A percentile compares a stretch with the other conserved stretches of the same genome.
These are phyloP conservation scores for Folsomia manolachei DNA, from an alignment of 2,888 invertebrate species.

Conservation along the genomic window DNA sequence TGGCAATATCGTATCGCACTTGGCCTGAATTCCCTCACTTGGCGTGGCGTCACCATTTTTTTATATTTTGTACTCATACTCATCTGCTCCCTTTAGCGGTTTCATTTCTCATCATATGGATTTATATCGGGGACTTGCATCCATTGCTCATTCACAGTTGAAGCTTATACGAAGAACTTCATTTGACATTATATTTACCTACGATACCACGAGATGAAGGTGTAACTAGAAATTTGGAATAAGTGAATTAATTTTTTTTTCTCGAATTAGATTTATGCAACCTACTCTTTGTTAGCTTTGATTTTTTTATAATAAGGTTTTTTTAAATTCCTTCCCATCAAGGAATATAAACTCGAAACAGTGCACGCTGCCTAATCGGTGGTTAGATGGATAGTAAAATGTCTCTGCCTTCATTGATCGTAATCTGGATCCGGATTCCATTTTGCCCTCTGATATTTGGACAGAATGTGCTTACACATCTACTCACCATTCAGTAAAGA, in stretches of 20 bases:
- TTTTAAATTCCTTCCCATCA: no score
- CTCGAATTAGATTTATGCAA: no score
- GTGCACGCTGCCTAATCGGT: neutral
- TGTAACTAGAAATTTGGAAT: no score
- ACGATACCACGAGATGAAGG: no score
- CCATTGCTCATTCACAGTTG: no score
- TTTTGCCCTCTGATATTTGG: neutral
- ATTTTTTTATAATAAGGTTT: no score
- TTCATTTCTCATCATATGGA: neutral
- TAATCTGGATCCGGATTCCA: neutral
- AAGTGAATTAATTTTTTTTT: no score
- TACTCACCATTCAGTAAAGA: neutral
- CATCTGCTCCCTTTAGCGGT: neutral
- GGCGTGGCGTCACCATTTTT: neutral
- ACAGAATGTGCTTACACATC: neutral
- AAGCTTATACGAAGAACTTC: no score
- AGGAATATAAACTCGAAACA: neutral
- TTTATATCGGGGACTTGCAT: neutral
- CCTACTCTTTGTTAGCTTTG: no score
- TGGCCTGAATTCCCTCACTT: neutral
- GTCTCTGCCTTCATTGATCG: neutral
- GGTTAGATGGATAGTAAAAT: no score
- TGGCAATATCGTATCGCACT: neutral
- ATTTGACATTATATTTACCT: no score
- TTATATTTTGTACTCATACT: neutral